These are phyloP conservation scores for Sylvia atricapilla DNA, from an alignment of 2,113 vertebrate genomes.

Conservation along the genomic window DNA sequence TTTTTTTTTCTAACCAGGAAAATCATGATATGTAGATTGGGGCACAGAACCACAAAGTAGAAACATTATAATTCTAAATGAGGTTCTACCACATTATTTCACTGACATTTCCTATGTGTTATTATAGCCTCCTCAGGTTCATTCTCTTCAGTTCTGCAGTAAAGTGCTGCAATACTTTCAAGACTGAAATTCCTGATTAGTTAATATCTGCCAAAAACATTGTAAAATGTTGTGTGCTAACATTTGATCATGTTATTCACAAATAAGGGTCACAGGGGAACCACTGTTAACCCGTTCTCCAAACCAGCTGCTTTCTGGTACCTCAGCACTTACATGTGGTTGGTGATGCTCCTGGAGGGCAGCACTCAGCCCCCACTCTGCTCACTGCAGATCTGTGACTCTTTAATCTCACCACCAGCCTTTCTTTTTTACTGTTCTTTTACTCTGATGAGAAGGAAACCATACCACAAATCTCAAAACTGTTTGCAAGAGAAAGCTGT, in stretches of 20 bases:
- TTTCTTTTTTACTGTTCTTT: neutral
- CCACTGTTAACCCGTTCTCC: neutral
- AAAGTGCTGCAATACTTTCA: neutral
- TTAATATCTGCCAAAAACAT: neutral
- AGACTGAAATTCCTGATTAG: neutral
- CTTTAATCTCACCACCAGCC: neutral
- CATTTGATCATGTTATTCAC: neutral
- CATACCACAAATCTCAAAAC: neutral
- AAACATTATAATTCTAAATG: neutral
- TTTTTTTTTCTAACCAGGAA: neutral
- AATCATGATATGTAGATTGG: neutral
- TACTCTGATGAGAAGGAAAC: neutral
- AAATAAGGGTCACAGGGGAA: neutral
- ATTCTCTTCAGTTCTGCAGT: neutral
- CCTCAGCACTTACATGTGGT: neutral
- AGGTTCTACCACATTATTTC: neutral
- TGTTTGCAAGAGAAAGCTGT: neutral
- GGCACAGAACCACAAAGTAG: neutral
- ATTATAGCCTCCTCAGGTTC: neutral
- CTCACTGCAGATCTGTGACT: neutral
- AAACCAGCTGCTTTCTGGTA: neutral
- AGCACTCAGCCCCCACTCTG: neutral
- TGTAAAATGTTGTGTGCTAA: neutral
- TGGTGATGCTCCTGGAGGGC: fast-evolving
- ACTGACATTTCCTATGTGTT: neutral